These are phyloP conservation scores for Candoia aspera DNA, from an alignment of 2,113 vertebrate species.

Conservation along the genomic window DNA sequence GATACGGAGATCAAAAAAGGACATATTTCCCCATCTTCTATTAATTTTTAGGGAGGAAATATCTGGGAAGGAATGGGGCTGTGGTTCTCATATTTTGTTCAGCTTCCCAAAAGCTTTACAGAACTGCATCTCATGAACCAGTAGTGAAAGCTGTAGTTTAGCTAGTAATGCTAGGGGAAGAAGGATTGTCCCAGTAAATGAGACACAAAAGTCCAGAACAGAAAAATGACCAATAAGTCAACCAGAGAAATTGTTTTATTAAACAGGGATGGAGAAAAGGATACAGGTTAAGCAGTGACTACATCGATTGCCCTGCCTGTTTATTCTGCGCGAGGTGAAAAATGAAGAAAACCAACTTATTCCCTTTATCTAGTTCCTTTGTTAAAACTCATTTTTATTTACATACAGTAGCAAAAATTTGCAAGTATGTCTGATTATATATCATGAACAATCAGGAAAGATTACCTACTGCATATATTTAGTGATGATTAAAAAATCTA, in stretches of 20 bases:
- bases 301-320: not conserved
- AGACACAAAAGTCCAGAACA: not conserved
- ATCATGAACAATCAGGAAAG: not conserved
- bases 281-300: not conserved
- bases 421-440: not conserved
- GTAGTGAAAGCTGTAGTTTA: not conserved
- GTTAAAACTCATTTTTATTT: not conserved
- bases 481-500: not conserved
- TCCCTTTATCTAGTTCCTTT: not conserved
- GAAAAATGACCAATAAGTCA: not conserved
- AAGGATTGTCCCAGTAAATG: not conserved
- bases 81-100: not conserved
- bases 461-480: not conserved
- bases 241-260: not conserved
- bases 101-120: not conserved
- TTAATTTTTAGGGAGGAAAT: conserved; percentile 41
- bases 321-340: not conserved
- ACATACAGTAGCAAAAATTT: not conserved
- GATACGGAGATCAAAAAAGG: conserved; percentile 47
- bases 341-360: not conserved
- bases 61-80: conserved; percentile 11
- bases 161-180: not conserved
- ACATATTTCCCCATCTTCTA: conserved; percentile 24
- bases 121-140: not conserved
- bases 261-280: not conserved